Base-by-base conservation (phyloP, 2,797 vertebrate species). In the Enteromius paludinosus region DNA sequence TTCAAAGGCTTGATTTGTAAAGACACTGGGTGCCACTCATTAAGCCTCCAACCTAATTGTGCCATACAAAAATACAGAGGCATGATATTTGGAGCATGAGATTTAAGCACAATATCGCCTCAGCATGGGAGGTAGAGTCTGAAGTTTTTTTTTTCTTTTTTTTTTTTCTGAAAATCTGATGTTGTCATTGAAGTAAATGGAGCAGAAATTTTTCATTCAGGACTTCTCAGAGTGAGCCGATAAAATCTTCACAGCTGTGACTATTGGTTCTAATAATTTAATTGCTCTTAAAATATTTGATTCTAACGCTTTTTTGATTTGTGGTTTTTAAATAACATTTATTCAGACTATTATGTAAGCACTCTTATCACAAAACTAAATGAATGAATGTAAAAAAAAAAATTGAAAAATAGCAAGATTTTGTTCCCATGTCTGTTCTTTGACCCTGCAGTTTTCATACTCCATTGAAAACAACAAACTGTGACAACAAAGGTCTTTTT, bases 61-160 rank as follows among this genome's bases (percentile, higher is more conserved):
- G 86, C 89, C 86, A 91, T 90, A 86, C 90, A 91, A 87, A 83
- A 88, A 88, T 89, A 90, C 62, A 41, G 38, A 65, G 47, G 89
- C 92, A 87, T 88, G 90, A 91, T 91, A 93, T 94, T 91, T 92
- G 91, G 93, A 94, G 94, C 94, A 93, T 95, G 93, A 94, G 92
- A 94, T 94, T 94, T 90, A 93, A 90, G 88, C 88, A 94, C 94
- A 94, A 94, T 94, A 94, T 94, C 93, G 91, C 88, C 94, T 82
- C 94, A 94, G 93, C 93, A 93, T 94, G 92, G 92, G 94, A 93
- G 90, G 89, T 92, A 83, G 87, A 88, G 92, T 85, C 45, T 83
- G 87, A 89, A 89, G 86, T 86, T 91, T 62, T 68, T 87, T 85
- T 87, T 73, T 30, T 1, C n/a, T n/a, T 38, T 38, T 5, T 86